phyloP scores from a whole-genome alignment of 1,140 invertebrate genomes.

The Macrocentrus cingulum region DNA sequence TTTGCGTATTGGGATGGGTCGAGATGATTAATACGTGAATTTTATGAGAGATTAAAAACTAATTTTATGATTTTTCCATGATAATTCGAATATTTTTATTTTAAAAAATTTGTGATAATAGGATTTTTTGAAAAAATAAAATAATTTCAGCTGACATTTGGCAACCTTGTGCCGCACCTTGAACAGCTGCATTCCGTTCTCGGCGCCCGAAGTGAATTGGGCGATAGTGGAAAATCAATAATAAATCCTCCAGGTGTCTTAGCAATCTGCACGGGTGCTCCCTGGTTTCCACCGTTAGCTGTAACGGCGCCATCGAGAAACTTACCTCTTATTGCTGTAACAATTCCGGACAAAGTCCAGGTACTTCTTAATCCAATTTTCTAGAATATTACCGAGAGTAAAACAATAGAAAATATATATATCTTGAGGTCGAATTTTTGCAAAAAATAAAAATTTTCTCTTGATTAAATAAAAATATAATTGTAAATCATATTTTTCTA shows the following conservation, averaged over 20 bases:
- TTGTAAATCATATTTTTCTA: too few relatives aligned
- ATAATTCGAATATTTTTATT: too few relatives aligned
- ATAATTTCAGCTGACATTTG: slow-evolving; percentile 52
- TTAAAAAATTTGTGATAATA: too few relatives aligned
- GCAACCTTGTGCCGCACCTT: slow-evolving; percentile 52
- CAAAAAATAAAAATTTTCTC: too few relatives aligned
- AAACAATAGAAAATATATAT: neutral
- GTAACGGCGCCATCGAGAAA: slow-evolving; percentile 65
- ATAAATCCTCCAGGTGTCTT: slow-evolving; percentile 49
- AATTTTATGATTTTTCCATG: too few relatives aligned
- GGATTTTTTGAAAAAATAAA: too few relatives aligned
- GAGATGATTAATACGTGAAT: too few relatives aligned
- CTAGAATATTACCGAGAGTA: neutral
- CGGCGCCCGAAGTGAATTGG: slow-evolving; percentile 47
- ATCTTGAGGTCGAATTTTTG: neutral
- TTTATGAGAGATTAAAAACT: too few relatives aligned
- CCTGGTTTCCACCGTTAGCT: slow-evolving; percentile 75
- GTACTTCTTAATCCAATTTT: slow-evolving; percentile 28
- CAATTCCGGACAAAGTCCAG: slow-evolving; percentile 47
- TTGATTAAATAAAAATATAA: too few relatives aligned
- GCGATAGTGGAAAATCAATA: slow-evolving; percentile 42
- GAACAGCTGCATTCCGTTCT: slow-evolving; percentile 54
- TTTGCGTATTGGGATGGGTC: too few relatives aligned
- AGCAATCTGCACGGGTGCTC: slow-evolving; percentile 50
- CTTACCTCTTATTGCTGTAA: slow-evolving; percentile 40